Percentiles rank a stretch among this genome's conserved stretches.
Conservation (phyloP, 1,140 invertebrate genomes). For the Dinothrombium tinctorium region DNA sequence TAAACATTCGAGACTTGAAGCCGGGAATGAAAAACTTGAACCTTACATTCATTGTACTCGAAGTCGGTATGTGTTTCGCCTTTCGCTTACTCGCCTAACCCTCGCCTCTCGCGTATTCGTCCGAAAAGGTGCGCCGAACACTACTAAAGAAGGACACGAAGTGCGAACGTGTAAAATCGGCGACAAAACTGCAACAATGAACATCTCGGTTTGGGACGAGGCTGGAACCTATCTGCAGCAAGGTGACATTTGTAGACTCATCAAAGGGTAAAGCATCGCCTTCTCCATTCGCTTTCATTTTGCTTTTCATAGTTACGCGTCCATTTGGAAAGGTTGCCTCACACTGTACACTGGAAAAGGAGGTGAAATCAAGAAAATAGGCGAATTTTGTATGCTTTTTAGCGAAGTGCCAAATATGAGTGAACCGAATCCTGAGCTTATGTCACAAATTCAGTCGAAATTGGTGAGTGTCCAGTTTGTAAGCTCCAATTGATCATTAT, state of each 20-base stretch:
- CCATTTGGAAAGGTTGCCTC: slow-evolving; percentile 63
- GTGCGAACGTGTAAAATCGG: slow-evolving; percentile 78
- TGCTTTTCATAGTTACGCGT: slow-evolving; percentile 38
- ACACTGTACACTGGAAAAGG: slow-evolving; percentile 76
- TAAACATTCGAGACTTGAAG: slow-evolving; percentile 63
- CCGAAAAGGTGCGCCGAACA: slow-evolving; percentile 36
- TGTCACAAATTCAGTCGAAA: not conserved
- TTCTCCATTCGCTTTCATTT: not conserved
- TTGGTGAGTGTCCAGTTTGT: too few species aligned
- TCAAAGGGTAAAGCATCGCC: slow-evolving; percentile 30
- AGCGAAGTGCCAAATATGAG: slow-evolving; percentile 75
- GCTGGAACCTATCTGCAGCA: slow-evolving; percentile 56
- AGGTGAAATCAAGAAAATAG: slow-evolving; percentile 42
- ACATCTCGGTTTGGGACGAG: slow-evolving; percentile 87
- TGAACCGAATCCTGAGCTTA: slow-evolving; percentile 24
- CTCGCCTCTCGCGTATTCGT: slow-evolving; percentile 16
- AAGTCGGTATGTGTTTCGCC: slow-evolving; percentile 38
- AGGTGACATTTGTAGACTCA: slow-evolving; percentile 72
- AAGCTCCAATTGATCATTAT: too few species aligned
- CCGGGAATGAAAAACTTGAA: slow-evolving; percentile 73
- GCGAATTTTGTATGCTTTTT: slow-evolving; percentile 60
- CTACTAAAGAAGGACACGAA: slow-evolving; percentile 63
- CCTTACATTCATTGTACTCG: slow-evolving; percentile 71
- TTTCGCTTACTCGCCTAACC: slow-evolving; percentile 4
- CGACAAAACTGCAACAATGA: slow-evolving; percentile 68